Percentiles rank a stretch among this genome's conserved stretches.
Conservation (phyloP, 2,113 vertebrate species). For the Cyanoramphus novaezelandiae region DNA sequence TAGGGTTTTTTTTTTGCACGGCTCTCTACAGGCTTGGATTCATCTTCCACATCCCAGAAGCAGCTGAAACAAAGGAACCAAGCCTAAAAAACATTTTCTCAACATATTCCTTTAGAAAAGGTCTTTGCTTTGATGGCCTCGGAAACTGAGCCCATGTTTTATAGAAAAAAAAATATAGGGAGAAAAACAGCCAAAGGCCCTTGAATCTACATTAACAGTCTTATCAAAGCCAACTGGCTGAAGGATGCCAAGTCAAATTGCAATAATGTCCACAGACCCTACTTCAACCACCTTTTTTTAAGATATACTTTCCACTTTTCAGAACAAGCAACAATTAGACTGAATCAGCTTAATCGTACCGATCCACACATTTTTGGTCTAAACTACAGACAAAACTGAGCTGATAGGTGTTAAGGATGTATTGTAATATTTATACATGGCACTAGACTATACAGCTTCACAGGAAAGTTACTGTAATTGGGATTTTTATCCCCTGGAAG, state of each 20-base stretch:
- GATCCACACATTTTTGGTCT: neutral
- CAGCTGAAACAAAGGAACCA: fast-evolving
- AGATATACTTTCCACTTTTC: neutral
- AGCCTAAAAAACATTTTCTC: neutral
- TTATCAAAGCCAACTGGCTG: neutral
- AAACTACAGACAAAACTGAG: neutral
- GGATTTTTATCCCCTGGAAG: conserved; percentile 63
- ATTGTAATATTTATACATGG: neutral
- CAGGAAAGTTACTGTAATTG: conserved; percentile 14
- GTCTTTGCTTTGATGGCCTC: neutral
- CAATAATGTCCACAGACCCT: neutral
- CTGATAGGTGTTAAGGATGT: neutral
- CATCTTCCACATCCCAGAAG: neutral
- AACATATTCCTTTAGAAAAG: neutral
- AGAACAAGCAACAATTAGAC: conserved; percentile 14
- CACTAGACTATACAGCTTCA: neutral
- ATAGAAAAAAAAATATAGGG: neutral
- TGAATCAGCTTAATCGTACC: neutral
- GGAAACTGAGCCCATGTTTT: neutral
- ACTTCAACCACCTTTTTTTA: neutral
- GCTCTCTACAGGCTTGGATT: neutral
- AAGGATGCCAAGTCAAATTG: neutral
- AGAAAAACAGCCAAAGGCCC: neutral
- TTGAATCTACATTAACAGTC: neutral
- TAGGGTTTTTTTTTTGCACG: neutral